These are phyloP conservation scores for Hyperoplus immaculatus DNA, from an alignment of 2,797 vertebrate species.

Conservation along the genomic window DNA sequence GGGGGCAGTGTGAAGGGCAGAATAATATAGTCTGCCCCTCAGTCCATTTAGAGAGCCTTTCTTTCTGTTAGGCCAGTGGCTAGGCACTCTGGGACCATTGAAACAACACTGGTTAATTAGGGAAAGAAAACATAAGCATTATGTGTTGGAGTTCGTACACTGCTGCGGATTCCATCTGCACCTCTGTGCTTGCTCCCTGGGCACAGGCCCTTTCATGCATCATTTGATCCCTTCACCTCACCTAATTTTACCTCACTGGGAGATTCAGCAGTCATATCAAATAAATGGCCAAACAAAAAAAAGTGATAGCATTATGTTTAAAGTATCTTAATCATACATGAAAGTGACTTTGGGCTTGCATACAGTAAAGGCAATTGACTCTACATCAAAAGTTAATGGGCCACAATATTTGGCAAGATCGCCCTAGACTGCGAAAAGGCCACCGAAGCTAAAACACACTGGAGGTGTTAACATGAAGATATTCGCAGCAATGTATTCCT, in stretches of 20 bases:
- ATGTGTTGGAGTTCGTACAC: conserved; percentile 24
- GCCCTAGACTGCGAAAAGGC: conserved; percentile 11
- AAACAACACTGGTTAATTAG: conserved; percentile 75
- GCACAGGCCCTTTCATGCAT: conserved; percentile 41
- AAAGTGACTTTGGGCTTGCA: conserved; percentile 65
- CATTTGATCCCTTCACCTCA: conserved; percentile 58
- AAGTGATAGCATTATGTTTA: conserved; percentile 48
- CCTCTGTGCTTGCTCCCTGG: conserved; percentile 29
- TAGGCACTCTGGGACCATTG: conserved; percentile 75
- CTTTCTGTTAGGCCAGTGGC: conserved; percentile 82
- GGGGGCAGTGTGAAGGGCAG: conserved; percentile 73
- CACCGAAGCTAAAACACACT: conserved; percentile 20
- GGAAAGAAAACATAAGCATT: conserved; percentile 77
- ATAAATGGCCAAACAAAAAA: conserved; percentile 49
- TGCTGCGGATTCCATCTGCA: conserved; percentile 37
- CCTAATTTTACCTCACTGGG: conserved; percentile 50
- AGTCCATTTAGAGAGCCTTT: conserved; percentile 82
- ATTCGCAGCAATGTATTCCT: conserved; percentile 53
- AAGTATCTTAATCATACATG: conserved; percentile 55
- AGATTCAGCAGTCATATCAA: conserved; percentile 46
- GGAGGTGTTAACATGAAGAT: conserved; percentile 44
- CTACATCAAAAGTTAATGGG: conserved; percentile 55
- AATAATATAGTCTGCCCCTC: conserved; percentile 79
- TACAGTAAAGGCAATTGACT: conserved; percentile 35
- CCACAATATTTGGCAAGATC: conserved; percentile 39